Percentiles rank a stretch among this genome's conserved stretches.
phyloP scores from a whole-genome alignment of 2,888 invertebrate genomes.

The Catocala sponsa region DNA sequence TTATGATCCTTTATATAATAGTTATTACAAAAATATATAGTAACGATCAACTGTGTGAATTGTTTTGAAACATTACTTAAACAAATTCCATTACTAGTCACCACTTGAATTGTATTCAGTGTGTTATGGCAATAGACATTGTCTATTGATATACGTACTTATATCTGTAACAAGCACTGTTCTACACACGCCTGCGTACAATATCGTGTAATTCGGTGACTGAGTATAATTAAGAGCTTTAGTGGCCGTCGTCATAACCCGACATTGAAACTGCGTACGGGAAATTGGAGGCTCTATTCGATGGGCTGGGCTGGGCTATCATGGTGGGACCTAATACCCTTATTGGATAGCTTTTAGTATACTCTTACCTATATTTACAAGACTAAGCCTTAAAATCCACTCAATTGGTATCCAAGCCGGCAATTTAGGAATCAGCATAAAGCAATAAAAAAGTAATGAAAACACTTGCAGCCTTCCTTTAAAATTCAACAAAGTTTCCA shows the following conservation, averaged over 20 bases:
- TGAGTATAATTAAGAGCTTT: conserved; percentile 14
- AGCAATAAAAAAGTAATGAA: conserved; percentile 21
- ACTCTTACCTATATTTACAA: too few relatives aligned
- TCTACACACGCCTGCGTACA: neutral
- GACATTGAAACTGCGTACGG: conserved; percentile 5
- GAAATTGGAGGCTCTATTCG: conserved; percentile 14
- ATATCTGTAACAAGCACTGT: neutral
- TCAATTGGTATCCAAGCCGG: neutral
- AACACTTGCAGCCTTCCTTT: conserved; percentile 15
- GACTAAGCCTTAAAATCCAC: too few relatives aligned
- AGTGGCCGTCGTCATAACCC: conserved; percentile 11
- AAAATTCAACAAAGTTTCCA: conserved; percentile 22
- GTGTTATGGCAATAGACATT: conserved; percentile 6
- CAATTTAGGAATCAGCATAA: conserved; percentile 15
- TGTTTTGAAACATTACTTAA: neutral
- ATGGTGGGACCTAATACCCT: conserved; percentile 3
- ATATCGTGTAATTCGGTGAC: conserved; percentile 12
- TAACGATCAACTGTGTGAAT: neutral
- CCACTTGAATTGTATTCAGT: conserved; percentile 2
- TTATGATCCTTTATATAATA: too few relatives aligned
- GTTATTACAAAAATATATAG: too few relatives aligned
- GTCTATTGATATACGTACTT: neutral
- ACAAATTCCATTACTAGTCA: neutral
- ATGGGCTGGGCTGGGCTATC: neutral
- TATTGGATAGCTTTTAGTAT: neutral